Evolutionary conservation across 2,113 vertebrate species (phyloP).

Genomic region (Vimba vimba): DNA sequence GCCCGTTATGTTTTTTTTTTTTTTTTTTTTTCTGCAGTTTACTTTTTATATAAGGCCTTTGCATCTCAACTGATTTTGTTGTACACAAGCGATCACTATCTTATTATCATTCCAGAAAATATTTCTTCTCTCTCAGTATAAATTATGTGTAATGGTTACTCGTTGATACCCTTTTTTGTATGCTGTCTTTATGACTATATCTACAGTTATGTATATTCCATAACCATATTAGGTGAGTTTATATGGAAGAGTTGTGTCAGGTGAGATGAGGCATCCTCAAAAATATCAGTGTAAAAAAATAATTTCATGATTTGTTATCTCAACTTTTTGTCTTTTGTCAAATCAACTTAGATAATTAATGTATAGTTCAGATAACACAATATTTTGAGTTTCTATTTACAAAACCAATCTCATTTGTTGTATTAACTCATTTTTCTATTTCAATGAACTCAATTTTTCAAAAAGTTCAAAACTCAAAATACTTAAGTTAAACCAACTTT

Average conservation of each 20-base stretch:
- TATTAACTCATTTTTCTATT: no score
- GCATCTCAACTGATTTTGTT: not conserved
- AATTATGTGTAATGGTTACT: not conserved
- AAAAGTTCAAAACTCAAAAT: no score
- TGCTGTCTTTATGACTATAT: not conserved
- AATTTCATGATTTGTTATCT: no score
- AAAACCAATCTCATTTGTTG: no score
- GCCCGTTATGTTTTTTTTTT: not conserved
- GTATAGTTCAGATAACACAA: no score
- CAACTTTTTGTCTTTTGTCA: no score
- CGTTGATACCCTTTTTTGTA: not conserved
- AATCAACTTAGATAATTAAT: no score
- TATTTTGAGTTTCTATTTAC: no score
- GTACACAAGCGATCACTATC: not conserved
- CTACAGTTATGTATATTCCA: not conserved
- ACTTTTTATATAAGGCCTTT: not conserved
- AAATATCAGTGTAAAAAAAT: not conserved
- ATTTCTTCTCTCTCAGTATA: not conserved
- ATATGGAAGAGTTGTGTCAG: not conserved
- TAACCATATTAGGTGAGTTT: not conserved
- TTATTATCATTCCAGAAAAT: conserved; percentile 1
- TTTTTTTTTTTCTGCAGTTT: no score
- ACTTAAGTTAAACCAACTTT: no score
- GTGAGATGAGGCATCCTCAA: not conserved
- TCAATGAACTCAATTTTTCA: no score